phyloP scores from a whole-genome alignment of 2,888 invertebrate species.

The Zootermopsis nevadensis region DNA sequence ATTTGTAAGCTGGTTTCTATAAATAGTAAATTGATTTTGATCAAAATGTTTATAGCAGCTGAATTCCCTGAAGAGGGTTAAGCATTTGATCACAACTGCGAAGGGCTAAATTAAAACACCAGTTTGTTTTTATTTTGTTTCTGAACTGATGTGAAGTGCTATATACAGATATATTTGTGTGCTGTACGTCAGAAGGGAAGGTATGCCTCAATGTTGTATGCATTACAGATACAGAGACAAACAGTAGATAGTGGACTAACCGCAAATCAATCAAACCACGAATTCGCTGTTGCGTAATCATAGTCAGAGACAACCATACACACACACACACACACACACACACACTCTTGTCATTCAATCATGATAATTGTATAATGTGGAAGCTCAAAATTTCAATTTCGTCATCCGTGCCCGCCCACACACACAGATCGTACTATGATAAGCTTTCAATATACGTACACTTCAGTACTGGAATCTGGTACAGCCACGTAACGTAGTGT shows the following conservation, averaged over 20 bases:
- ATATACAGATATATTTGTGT: not conserved
- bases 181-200: not conserved
- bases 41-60: not conserved
- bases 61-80: no score
- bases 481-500: not conserved
- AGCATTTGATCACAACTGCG: not conserved
- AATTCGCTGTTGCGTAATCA: conserved; percentile 20
- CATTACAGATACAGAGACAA: not conserved
- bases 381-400: conserved; percentile 34
- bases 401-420: not conserved
- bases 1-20: no score
- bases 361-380: conserved; percentile 23
- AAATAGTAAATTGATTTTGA: not conserved
- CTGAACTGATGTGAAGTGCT: not conserved
- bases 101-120: not conserved
- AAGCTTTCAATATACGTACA: not conserved
- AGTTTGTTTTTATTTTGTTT: not conserved
- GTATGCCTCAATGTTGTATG: not conserved
- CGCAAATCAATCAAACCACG: conserved; percentile 34
- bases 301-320: not conserved
- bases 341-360: conserved; percentile 29
- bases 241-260: not conserved
- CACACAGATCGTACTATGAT: not conserved
- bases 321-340: no score
- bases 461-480: conserved; percentile 19